Percentiles rank a stretch among this genome's conserved stretches.
Conservation (phyloP, 2,888 invertebrate genomes). For the Calameuta filiformis region DNA sequence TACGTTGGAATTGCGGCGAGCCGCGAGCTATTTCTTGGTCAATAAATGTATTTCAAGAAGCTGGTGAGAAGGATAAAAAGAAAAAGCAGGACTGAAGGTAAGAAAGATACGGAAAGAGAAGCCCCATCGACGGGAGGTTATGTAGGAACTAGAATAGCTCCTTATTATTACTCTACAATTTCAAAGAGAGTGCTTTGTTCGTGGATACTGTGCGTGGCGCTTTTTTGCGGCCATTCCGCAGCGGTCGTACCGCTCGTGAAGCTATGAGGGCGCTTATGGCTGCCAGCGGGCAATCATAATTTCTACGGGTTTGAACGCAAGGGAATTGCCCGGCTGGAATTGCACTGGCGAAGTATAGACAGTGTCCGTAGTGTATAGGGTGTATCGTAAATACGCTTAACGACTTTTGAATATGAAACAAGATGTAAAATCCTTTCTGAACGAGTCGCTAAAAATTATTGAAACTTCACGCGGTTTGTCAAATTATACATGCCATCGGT, state of each 20-base stretch:
- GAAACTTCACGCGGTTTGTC: not conserved
- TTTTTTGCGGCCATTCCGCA: conserved; percentile 11
- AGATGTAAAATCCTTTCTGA: not conserved
- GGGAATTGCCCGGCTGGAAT: not conserved
- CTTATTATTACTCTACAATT: not conserved
- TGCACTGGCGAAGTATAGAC: not conserved
- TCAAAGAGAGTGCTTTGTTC: conserved; percentile 1
- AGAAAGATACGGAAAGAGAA: not conserved
- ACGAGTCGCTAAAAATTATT: not conserved
- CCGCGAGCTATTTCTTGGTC: not conserved
- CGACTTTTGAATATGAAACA: not conserved
- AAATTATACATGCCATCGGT: not conserved
- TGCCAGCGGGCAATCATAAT: not conserved
- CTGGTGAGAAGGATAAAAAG: not conserved
- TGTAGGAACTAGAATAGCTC: conserved; percentile 1
- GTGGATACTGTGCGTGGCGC: not conserved
- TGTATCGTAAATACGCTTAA: not conserved
- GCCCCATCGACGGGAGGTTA: not conserved
- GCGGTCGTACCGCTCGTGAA: not conserved
- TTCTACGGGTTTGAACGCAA: not conserved
- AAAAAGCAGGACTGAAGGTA: not conserved
- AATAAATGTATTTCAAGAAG: conserved; percentile 3
- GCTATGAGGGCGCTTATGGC: not conserved
- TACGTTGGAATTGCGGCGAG: not conserved
- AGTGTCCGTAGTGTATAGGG: not conserved